Evolutionary conservation across 2,888 invertebrate genomes (phyloP), one percentile per base, ranked within the genome.

Genomic region (Tipula confusa): DNA sequence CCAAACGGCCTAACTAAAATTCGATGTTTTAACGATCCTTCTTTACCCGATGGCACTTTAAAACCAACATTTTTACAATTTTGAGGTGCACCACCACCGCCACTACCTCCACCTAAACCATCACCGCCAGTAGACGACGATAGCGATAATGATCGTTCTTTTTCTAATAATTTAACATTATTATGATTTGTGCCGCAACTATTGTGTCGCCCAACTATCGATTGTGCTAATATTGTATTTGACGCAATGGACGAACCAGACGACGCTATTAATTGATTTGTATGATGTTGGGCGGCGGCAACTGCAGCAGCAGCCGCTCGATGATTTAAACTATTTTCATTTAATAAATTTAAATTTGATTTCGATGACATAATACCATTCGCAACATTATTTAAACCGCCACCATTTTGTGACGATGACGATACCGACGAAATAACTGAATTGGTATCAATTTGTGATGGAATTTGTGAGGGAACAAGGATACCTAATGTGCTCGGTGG

Each of bases 11-110:
- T 89, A 18, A 90, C 91, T 85, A 93, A 88, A 85, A 93, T 91
- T 85, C 93, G 89, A 87, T 93, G 93, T 87, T 93, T 93, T 83
- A 93, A 87, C 82, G 92, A 92, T 31, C 93, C 92, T 87, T 92
- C 92, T 86, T 92, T 92, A 38, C 93, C 93, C 15, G 90, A 90
- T 64, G 91, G 92, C 82, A 92, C 90, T 85, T 88, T 88, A 83
- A 88, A 88, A 83, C 87, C 87, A 7, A 86, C 86, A 33, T 38
- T 83, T 48, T 84, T 84, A 13, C 83, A 64, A 84, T 83, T 84
- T 9, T 5, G 29, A 9, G 24, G 24, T 24, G 24, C 11, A 18
- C 92, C 92, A 87, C 92, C 92, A 86, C 92, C 92, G 38, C 93
- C 93, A 18, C 90, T 90, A 48, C 91, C 92, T 80, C 91, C 90